phyloP scores from a whole-genome alignment of 2,888 invertebrate species.

The Willowsia nigromaculata region DNA sequence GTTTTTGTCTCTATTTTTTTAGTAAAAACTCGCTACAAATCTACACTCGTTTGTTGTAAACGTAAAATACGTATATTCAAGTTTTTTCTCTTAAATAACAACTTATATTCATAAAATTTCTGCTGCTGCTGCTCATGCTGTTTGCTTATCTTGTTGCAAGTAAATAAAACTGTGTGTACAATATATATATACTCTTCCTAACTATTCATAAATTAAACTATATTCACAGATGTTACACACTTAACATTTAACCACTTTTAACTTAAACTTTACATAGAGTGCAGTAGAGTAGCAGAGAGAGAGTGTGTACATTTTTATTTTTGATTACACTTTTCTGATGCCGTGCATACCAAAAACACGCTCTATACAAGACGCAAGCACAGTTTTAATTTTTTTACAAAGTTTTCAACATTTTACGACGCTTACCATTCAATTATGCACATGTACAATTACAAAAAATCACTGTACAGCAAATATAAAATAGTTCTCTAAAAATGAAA shows the following conservation, averaged over 20 bases:
- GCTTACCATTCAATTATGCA: not conserved
- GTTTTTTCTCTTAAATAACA: not conserved
- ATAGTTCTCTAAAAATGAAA: too few relatives aligned
- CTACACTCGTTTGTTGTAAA: constrained; percentile 17
- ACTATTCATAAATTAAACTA: not conserved
- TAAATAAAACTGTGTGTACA: constrained; percentile 1
- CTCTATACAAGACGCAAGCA: not conserved
- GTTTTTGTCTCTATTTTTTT: not conserved
- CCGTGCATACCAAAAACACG: not conserved
- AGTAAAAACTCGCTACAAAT: constrained; percentile 36
- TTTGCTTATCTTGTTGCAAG: not conserved
- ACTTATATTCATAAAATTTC: not conserved
- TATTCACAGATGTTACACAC: not conserved
- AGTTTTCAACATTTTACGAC: not conserved
- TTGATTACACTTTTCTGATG: not conserved
- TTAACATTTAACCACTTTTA: not conserved
- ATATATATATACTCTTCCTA: not conserved
- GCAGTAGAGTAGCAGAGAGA: too few relatives aligned
- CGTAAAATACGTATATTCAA: constrained; percentile 41
- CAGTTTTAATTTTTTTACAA: not conserved
- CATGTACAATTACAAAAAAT: not conserved
- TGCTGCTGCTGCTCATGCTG: not conserved
- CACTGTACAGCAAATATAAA: too few relatives aligned
- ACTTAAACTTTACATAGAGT: not conserved
- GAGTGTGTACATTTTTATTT: not conserved